Conservation (phyloP, 2,888 invertebrate genomes). For the Lepidocyrtinus sp. region DNA sequence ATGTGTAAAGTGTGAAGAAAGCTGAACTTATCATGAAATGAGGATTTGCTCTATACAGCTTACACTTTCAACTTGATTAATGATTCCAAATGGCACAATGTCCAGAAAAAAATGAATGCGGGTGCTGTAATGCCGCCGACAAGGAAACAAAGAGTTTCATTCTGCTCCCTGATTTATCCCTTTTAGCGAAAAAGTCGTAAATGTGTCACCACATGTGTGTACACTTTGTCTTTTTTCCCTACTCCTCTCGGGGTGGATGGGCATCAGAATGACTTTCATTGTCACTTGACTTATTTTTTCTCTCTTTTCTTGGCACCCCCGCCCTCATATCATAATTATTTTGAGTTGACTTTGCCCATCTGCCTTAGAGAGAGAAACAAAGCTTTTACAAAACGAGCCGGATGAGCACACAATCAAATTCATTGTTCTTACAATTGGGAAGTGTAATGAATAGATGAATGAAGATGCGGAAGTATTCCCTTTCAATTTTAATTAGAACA, state of each 20-base stretch:
- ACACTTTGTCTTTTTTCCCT: conserved; percentile 35
- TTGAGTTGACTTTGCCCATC: conserved; percentile 15
- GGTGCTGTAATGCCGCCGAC: not conserved
- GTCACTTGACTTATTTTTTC: conserved; percentile 18
- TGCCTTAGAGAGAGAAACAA: conserved; percentile 1
- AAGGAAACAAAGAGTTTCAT: conserved; percentile 41
- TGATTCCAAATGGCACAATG: conserved; percentile 45
- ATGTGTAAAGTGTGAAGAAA: conserved; percentile 48
- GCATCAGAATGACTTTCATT: conserved; percentile 10
- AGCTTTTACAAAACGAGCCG: not conserved
- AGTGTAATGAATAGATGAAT: conserved; percentile 3
- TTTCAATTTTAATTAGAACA: conserved; percentile 46
- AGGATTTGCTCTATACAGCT: not conserved
- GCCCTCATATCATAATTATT: conserved; percentile 12
- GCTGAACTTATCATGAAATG: conserved; percentile 23
- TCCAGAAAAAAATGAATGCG: conserved; percentile 30
- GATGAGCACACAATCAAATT: not conserved
- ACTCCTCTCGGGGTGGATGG: not conserved
- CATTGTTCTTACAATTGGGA: not conserved
- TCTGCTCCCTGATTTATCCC: conserved; percentile 22
- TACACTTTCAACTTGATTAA: conserved; percentile 40
- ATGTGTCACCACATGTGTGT: conserved; percentile 53
- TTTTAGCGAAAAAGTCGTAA: conserved; percentile 35
- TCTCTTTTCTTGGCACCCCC: conserved; percentile 38
- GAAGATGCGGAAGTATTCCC: conserved; percentile 45